Evolutionary conservation across 1,140 invertebrate genomes (phyloP), one percentile per base, ranked within the genome.

Genomic region (Tetranychus cinnabarinus): DNA sequence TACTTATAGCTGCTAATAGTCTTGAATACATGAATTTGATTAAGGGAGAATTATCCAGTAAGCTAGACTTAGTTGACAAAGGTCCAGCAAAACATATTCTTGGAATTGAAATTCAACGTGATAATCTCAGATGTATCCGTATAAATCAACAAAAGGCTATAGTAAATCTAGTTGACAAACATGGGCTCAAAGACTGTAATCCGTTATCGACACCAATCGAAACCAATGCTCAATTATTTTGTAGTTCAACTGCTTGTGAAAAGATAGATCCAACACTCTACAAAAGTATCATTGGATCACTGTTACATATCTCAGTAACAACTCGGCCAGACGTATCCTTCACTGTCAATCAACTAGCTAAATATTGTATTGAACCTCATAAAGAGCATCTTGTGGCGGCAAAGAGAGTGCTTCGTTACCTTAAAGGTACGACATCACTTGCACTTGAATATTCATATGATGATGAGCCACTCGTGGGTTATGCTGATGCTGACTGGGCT

Each of bases 281-380:
- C 55, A 61, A 62, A 35, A 57, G 65, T 46, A 45, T 62, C 1
- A 42, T 67, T 42, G 67, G 65, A 5, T 47, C 62, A 45, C 63
- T 77, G 8, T 70, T 74, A 65, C 76, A 76, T 63, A 55, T 76
- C 6, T 57, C 68, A 6, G 62, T 69, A 31, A 61, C 64, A 0
- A 76, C 73, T 13, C 61, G 75, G 23, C 75, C 76, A 56, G 75
- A 76, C 63, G 74, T 77, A 33, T 57, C 72, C 1, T 74, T 65
- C 66, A 66, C 73, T 45, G 71, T 76, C 0, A 70, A 69, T 62
- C 69, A 69, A 46, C 64, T 76, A 31, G 73, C 71, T 61, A 74
- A 74, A 64, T 77, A 74, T 61, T 71, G 36, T 10, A 45, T n/a
- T 13, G 37, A 56, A 23, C 65, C 61, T 23, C 36, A 39, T 15